Conservation (phyloP, 64 coral and sea anemone genomes). For the Stichodactyla mertensii region DNA sequence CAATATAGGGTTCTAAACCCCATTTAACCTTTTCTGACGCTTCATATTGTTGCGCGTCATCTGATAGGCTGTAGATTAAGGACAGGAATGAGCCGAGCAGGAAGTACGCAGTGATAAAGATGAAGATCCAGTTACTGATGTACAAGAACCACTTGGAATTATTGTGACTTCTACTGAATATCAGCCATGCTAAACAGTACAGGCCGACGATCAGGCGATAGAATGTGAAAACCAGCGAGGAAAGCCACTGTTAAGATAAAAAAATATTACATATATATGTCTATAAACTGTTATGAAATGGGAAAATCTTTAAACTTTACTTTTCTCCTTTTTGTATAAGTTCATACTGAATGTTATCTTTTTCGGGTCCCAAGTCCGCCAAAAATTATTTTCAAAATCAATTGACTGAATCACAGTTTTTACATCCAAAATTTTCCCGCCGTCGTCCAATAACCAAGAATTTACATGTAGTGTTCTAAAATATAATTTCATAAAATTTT, state of each 20-base stretch:
- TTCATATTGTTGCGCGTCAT: constrained; percentile 1
- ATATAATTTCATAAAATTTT: too few relatives aligned
- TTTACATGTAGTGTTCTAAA: too few relatives aligned
- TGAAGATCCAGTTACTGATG: constrained; percentile 66
- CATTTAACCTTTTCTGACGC: background rate
- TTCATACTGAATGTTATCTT: too few relatives aligned
- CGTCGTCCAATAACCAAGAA: too few relatives aligned
- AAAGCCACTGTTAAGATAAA: constrained; percentile 37
- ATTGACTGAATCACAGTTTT: too few relatives aligned
- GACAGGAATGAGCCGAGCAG: constrained; percentile 46
- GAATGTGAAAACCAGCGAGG: constrained; percentile 17
- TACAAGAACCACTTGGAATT: constrained; percentile 58
- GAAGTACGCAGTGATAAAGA: constrained; percentile 42
- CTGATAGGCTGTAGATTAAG: constrained; percentile 21
- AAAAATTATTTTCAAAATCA: too few relatives aligned
- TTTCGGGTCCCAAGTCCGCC: too few relatives aligned
- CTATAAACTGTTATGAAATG: background rate
- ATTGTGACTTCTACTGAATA: constrained; percentile 2
- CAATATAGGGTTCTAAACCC: constrained; percentile 54
- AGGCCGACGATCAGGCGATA: constrained; percentile 54
- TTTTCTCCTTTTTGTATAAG: too few relatives aligned
- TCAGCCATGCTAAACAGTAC: constrained; percentile 56
- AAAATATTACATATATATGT: background rate
- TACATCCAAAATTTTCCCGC: too few relatives aligned
- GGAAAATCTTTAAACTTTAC: too few relatives aligned